A percentile compares a stretch with the other conserved stretches of the same genome.
Conservation (phyloP, 2,797 vertebrate genomes). For the Allobates femoralis region DNA sequence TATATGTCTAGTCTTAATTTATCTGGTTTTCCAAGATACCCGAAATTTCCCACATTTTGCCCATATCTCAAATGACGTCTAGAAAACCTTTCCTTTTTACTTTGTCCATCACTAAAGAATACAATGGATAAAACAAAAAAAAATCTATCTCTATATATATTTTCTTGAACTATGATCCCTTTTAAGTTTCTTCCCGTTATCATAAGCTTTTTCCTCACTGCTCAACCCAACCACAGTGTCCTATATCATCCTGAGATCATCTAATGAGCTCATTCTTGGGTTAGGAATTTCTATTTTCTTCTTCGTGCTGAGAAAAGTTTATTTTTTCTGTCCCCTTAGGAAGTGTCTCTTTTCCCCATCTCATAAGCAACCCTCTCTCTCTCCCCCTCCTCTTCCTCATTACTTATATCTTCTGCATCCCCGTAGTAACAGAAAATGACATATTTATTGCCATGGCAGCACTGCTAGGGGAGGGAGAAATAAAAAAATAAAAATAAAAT, state of each 20-base stretch:
- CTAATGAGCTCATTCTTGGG: not conserved
- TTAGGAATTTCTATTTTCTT: not conserved
- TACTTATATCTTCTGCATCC: conserved; percentile 24
- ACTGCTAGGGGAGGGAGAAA: conserved; percentile 38
- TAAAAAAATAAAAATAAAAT: conserved; percentile 15
- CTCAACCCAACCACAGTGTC: not conserved
- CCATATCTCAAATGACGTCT: not conserved
- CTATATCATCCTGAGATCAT: not conserved
- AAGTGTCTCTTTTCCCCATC: conserved; percentile 3
- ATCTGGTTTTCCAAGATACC: not conserved
- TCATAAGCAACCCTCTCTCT: conserved; percentile 39
- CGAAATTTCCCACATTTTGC: not conserved
- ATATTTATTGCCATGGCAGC: conserved; percentile 42
- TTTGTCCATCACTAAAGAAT: not conserved
- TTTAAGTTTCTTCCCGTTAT: conserved; percentile 1
- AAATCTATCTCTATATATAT: not conserved
- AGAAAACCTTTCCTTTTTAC: not conserved
- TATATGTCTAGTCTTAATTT: not conserved
- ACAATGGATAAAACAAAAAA: not conserved
- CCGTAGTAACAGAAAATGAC: conserved; percentile 32
- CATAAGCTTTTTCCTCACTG: not conserved
- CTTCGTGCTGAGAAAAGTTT: not conserved
- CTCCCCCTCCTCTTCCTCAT: conserved; percentile 37
- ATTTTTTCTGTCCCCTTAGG: not conserved
- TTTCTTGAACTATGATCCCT: not conserved